A percentile compares a stretch with the other conserved stretches of the same genome.
phyloP scores from a whole-genome alignment of 2,888 invertebrate species.

The Lamproptera curius region DNA sequence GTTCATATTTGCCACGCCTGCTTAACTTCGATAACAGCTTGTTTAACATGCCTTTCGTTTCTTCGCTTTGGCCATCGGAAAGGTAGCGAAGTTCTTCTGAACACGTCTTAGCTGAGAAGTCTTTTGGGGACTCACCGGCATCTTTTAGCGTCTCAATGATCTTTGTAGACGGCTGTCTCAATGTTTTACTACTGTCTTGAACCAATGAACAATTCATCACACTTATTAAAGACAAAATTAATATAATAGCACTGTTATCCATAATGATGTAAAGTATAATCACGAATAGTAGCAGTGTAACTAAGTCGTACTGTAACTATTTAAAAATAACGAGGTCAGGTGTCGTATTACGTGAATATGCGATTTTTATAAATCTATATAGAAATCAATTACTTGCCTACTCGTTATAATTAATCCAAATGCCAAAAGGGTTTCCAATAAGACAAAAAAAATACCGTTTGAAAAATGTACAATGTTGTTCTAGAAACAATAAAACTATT shows the following conservation, averaged over 20 bases:
- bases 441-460: too few species aligned
- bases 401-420: too few species aligned
- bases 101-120: not conserved
- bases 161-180: not conserved
- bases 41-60: not conserved
- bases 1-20: not conserved
- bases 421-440: too few species aligned
- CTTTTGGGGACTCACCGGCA: not conserved
- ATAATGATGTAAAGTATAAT: slow-evolving; percentile 9
- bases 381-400: too few species aligned
- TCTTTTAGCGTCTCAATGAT: slow-evolving; percentile 12
- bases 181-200: not conserved
- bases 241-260: slow-evolving; percentile 2
- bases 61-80: not conserved
- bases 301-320: too few species aligned
- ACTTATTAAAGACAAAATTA: not conserved
- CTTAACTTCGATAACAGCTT: slow-evolving; percentile 1
- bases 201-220: slow-evolving; percentile 1
- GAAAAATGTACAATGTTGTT: too few species aligned
- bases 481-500: too few species aligned
- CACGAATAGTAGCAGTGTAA: too few species aligned
- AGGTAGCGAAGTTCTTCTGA: slow-evolving; percentile 1
- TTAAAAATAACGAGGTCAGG: too few species aligned
- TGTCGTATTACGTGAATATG: too few species aligned
- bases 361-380: too few species aligned